Percentiles rank a stretch among this genome's conserved stretches.
phyloP scores from a whole-genome alignment of 2,113 vertebrate species.

The Hippolais icterina region DNA sequence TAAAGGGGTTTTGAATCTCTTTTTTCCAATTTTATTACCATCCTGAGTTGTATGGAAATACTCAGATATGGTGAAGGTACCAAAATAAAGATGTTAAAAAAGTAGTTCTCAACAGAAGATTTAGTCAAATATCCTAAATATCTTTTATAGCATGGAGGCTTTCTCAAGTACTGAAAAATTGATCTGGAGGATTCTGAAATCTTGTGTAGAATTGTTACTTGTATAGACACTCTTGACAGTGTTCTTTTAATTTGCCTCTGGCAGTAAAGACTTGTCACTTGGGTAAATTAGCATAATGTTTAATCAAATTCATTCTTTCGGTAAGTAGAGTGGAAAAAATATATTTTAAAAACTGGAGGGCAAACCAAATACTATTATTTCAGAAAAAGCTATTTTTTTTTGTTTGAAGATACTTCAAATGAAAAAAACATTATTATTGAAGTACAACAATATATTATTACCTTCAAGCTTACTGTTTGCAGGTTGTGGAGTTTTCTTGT shows the following conservation, averaged over 20 bases:
- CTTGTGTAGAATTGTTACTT: neutral
- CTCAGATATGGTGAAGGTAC: neutral
- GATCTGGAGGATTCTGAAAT: neutral
- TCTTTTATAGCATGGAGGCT: neutral
- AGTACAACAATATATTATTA: neutral
- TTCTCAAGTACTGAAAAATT: neutral
- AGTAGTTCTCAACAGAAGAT: neutral
- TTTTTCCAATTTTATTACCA: neutral
- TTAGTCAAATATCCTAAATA: neutral
- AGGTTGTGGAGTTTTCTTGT: neutral
- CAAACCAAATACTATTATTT: neutral
- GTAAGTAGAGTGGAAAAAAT: neutral
- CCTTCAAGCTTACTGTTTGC: neutral
- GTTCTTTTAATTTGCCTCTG: neutral
- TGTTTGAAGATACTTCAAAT: neutral
- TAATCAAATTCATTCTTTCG: neutral
- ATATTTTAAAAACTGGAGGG: neutral
- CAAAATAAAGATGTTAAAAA: neutral
- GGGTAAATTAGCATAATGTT: neutral
- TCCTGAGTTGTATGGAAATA: neutral
- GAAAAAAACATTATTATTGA: neutral
- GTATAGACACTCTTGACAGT: neutral
- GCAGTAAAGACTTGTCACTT: neutral
- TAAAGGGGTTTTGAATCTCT: neutral
- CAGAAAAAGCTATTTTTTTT: neutral